Evolutionary conservation across 2,797 vertebrate species (phyloP).

Genomic region (Fundulus diaphanus): DNA sequence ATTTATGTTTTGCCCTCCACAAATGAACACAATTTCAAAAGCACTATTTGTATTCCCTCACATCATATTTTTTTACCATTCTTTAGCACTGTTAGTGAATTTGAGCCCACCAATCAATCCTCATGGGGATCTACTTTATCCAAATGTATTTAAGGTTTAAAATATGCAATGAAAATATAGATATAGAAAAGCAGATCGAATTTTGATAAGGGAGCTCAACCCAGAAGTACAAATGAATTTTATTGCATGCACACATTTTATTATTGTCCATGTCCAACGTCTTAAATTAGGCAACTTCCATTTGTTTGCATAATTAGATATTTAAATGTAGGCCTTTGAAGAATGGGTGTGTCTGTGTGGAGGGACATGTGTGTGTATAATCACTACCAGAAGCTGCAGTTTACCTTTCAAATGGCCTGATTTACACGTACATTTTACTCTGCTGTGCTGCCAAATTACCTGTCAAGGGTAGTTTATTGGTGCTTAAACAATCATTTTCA

Average conservation of each 20-base stretch:
- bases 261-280: neutral
- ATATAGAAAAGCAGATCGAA: neutral
- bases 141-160: no score
- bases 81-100: neutral
- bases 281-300: neutral
- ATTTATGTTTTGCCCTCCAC: neutral
- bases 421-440: slow-evolving; percentile 56
- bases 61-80: neutral
- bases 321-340: slow-evolving; percentile 6
- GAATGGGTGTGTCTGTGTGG: neutral
- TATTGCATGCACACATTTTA: slow-evolving; percentile 1
- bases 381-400: slow-evolving; percentile 14
- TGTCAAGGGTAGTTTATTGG: slow-evolving; percentile 62
- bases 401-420: slow-evolving; percentile 51
- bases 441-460: slow-evolving; percentile 63
- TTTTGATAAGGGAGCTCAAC: neutral
- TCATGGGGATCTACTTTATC: no score
- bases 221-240: neutral
- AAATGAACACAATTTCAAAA: slow-evolving; percentile 3
- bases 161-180: no score
- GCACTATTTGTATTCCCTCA: neutral
- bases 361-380: slow-evolving; percentile 14
- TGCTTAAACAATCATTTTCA: slow-evolving; percentile 71
- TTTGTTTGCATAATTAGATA: slow-evolving; percentile 5
- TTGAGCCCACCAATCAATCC: neutral